Evolutionary conservation across 2,113 vertebrate species (phyloP).

Genomic region (Chauna torquata): DNA sequence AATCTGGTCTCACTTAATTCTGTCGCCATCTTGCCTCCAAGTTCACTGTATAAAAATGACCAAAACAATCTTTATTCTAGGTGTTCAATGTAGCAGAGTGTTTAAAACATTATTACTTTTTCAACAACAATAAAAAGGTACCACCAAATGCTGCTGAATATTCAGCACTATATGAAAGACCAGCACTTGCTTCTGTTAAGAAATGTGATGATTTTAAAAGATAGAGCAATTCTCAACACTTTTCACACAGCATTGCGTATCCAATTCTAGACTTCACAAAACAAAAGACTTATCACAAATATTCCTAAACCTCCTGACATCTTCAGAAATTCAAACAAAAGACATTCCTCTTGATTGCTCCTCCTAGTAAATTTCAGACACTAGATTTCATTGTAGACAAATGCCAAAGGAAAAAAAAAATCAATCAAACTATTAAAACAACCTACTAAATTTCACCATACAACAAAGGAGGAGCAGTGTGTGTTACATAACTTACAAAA

Average conservation of each 20-base stretch:
- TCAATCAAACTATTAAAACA: slow-evolving; percentile 78
- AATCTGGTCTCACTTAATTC: not conserved
- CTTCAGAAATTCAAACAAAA: slow-evolving; percentile 53
- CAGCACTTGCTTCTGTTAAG: slow-evolving; percentile 4
- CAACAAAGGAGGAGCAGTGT: slow-evolving; percentile 68
- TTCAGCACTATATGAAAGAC: not conserved
- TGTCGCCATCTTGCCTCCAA: not conserved
- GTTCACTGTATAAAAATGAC: not conserved
- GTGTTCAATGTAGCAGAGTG: not conserved
- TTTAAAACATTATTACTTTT: not conserved
- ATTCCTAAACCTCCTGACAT: slow-evolving; percentile 37
- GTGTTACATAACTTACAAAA: slow-evolving; percentile 78
- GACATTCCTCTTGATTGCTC: not conserved
- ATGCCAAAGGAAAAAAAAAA: slow-evolving; percentile 70
- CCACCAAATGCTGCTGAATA: slow-evolving; percentile 9
- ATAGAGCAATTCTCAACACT: not conserved
- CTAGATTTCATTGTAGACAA: slow-evolving; percentile 58
- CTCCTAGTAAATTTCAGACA: slow-evolving; percentile 48
- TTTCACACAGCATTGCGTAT: not conserved
- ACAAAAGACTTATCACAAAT: slow-evolving; percentile 43
- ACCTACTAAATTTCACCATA: slow-evolving; percentile 73
- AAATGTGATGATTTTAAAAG: slow-evolving; percentile 33
- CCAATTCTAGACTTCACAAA: slow-evolving; percentile 18
- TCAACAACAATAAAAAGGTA: not conserved
- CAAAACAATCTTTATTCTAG: not conserved